Conservation (phyloP, 2,888 invertebrate genomes). For the Caenorhabditis doughertyi region DNA sequence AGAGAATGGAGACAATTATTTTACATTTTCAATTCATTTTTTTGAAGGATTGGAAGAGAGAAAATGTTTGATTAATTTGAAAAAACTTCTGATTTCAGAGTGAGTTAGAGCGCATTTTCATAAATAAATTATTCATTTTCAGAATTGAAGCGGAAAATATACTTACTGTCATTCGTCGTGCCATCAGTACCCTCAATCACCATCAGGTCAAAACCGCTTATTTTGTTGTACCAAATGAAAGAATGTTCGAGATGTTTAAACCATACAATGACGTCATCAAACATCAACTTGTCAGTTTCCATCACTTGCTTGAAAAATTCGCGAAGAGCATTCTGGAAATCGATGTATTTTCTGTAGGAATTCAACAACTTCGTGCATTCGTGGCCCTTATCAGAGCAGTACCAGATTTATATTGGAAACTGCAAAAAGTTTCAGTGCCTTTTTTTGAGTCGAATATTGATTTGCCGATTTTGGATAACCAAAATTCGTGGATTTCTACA, state of each 20-base stretch:
- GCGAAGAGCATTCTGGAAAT: constrained; percentile 3
- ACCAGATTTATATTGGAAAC: too few relatives aligned
- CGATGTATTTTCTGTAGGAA: constrained; percentile 2
- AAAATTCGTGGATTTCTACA: too few relatives aligned
- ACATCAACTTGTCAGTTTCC: constrained; percentile 19
- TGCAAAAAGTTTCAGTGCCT: too few relatives aligned
- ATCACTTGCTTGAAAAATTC: constrained; percentile 14
- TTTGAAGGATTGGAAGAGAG: background rate
- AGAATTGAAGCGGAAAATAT: too few relatives aligned
- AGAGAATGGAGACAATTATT: background rate
- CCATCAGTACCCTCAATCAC: too few relatives aligned
- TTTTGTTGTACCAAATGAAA: too few relatives aligned
- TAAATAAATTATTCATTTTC: too few relatives aligned
- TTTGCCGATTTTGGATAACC: too few relatives aligned
- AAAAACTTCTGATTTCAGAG: background rate
- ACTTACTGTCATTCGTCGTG: too few relatives aligned
- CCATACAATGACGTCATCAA: background rate
- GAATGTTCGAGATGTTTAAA: too few relatives aligned
- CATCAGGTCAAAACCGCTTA: too few relatives aligned
- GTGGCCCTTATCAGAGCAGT: background rate
- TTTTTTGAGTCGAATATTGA: too few relatives aligned
- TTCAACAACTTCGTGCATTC: constrained; percentile 3
- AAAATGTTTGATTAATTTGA: background rate
- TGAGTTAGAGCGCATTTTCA: background rate
- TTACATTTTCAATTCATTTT: background rate